Base-by-base conservation (phyloP, 2,113 vertebrate genomes). In the Tiliqua scincoides region DNA sequence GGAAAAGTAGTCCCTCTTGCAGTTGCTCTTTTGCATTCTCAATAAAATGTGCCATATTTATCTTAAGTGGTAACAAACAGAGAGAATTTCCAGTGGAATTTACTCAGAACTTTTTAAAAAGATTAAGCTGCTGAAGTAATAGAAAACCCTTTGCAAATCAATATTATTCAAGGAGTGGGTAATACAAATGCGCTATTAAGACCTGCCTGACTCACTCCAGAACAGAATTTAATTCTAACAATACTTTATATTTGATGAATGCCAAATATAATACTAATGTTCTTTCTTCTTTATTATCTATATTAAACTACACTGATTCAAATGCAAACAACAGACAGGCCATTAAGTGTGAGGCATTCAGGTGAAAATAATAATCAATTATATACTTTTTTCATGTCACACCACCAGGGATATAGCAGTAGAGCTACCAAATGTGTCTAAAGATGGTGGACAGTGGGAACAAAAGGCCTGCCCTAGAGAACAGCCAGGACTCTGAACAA, bases 21-120 rank as follows among this genome's bases (percentile, higher is more conserved):
- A 87, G 73, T 89, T 90, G 85, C n/a, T 87, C 78, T 85, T n/a
- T 85, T 82, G 7, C 52, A 25, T 92, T 89, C 32, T 71, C 90
- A 85, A 90, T 85, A 82, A 88, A 85, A 62, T 21, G 62, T 21
- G 86, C 5, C 76, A 20, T 89, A 81, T 87, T 81, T 82, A 54
- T 89, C 68, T 91, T 87, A 90, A 85, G 23, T 85, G 25, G 84
- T 9, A 61, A 43, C 30, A 75, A 82, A 86, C 62, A 68, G 70
- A 68, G n/a, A 83, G 21, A 25, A 83, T 82, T 89, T 85, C 82
- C 43, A 89, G 30, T 35, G 35, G 40, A 79, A 78, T 87, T 94
- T 76, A 83, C 2, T 89, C 74, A 88, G 75, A 90, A 86, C 43
- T 85, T 76, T 32, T 81, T 40, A 82, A 71, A 88, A 86, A 48